A percentile compares a stretch with the other conserved stretches of the same genome.
These are phyloP conservation scores for Laticauda laticaudata DNA, from an alignment of 2,113 vertebrate species.

Conservation along the genomic window DNA sequence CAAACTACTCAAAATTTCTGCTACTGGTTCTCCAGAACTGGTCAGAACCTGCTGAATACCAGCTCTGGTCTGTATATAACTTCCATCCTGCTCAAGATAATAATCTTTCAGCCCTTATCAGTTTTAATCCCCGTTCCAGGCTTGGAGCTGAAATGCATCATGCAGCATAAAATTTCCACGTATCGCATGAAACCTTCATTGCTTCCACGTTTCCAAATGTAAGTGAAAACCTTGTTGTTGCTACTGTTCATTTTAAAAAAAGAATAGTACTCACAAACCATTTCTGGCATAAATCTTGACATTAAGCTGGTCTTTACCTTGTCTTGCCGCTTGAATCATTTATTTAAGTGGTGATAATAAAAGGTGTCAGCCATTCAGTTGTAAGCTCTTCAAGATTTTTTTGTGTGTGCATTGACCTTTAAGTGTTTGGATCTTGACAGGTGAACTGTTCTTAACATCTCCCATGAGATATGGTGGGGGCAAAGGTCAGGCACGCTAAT, in stretches of 20 bases:
- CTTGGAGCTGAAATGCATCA: background rate
- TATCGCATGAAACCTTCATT: conserved; percentile 4
- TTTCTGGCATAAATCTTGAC: conserved; percentile 58
- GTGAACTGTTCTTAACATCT: conserved; percentile 67
- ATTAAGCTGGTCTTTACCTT: conserved; percentile 63
- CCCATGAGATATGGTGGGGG: conserved; percentile 69
- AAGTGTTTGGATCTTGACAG: conserved; percentile 72
- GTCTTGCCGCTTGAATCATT: conserved; percentile 73
- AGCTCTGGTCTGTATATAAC: background rate
- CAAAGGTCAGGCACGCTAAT: conserved; percentile 80
- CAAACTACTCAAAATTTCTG: too few species aligned
- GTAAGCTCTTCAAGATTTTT: conserved; percentile 74
- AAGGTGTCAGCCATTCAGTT: conserved; percentile 77
- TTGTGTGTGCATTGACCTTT: conserved; percentile 73
- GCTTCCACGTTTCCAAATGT: conserved; percentile 14
- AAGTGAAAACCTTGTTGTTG: background rate
- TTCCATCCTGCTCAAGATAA: background rate
- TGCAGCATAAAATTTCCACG: background rate
- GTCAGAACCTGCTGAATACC: too few species aligned
- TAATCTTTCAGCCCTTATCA: background rate
- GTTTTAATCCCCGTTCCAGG: background rate
- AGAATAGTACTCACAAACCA: conserved; percentile 45
- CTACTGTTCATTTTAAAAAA: background rate
- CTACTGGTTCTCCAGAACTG: too few species aligned
- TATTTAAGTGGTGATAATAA: conserved; percentile 81